Evolutionary conservation across 64 coral and sea anemone species (phyloP), one percentile per base, ranked within the genome.

Genomic region (Actinia tenebrosa): DNA sequence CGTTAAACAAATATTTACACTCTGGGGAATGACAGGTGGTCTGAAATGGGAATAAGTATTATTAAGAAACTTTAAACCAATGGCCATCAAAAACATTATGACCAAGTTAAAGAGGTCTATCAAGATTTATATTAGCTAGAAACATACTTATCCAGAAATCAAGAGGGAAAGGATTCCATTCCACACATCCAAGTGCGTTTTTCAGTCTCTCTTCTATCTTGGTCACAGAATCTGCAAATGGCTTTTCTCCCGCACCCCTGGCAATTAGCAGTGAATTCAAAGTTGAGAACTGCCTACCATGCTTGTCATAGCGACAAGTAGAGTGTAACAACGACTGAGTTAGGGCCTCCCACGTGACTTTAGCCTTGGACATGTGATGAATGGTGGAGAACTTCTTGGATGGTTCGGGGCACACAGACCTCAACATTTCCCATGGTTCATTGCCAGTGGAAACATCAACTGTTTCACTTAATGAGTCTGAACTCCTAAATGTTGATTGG

Each of bases 81-180:
- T 37, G 30, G 30, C 30, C 30, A 37, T 37, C 30, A 37, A 37
- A 50, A 50, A 50, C 47, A 50, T 50, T 50, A 50, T 8, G 47
- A 4, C 47, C 47, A 8, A 50, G 47, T 4, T 50, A 50, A 50
- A 50, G 7, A 50, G 47, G 47, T 50, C 47, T 50, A 50, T 50
- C 3, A 50, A 50, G 47, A 85, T 44, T 42, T 25, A 72, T 37
- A 25, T 27, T 37, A 13, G 16, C 15, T 25, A 25, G 15, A 80
- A 45, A 84, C 94, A 85, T 80, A 97, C 94, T 97, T 66, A 97
- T 93, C 94, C 94, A 97, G 53, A 90, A 97, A 87, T 97, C 88
- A 86, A 97, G 10, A 6, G 94, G 94, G 44, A 88, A 91, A 71
- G 94, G 94, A 80, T 97, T 97, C 94, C 94, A 97, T 58, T 71